These are phyloP conservation scores for Sialia sialis DNA, from an alignment of 2,113 vertebrate species.

Conservation along the genomic window DNA sequence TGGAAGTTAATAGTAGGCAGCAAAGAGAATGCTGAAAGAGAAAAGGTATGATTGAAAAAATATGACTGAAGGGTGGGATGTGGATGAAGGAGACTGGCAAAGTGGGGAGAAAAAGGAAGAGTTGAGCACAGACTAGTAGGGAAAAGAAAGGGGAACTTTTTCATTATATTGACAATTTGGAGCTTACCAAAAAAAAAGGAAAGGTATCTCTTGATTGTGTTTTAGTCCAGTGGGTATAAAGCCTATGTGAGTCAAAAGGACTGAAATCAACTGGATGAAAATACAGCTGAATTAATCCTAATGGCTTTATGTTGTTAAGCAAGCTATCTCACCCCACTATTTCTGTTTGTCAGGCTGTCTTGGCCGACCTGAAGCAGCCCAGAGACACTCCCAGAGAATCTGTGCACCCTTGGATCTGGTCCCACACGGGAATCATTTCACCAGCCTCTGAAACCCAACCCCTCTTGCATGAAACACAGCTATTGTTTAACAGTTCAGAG, in stretches of 20 bases:
- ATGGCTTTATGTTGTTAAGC: neutral
- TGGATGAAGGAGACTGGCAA: neutral
- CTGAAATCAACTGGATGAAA: neutral
- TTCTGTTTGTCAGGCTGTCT: neutral
- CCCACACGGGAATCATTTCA: neutral
- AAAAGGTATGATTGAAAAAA: neutral
- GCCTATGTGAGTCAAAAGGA: neutral
- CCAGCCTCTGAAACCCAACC: neutral
- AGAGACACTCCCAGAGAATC: neutral
- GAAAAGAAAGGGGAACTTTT: neutral
- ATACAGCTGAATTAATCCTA: neutral
- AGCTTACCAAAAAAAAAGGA: neutral
- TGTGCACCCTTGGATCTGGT: neutral
- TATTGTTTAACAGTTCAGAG: slow-evolving; percentile 44
- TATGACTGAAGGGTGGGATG: neutral
- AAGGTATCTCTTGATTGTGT: rapidly evolving
- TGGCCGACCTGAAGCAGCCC: neutral
- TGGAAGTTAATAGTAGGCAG: neutral
- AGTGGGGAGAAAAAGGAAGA: neutral
- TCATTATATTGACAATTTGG: neutral
- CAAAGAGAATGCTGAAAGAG: neutral
- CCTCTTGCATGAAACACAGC: slow-evolving; percentile 22
- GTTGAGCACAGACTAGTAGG: neutral
- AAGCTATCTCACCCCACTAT: neutral
- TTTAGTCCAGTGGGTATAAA: neutral